Evolutionary conservation across 2,888 invertebrate genomes (phyloP), one percentile per base, ranked within the genome.

Genomic region (Drosophila prolongata): DNA sequence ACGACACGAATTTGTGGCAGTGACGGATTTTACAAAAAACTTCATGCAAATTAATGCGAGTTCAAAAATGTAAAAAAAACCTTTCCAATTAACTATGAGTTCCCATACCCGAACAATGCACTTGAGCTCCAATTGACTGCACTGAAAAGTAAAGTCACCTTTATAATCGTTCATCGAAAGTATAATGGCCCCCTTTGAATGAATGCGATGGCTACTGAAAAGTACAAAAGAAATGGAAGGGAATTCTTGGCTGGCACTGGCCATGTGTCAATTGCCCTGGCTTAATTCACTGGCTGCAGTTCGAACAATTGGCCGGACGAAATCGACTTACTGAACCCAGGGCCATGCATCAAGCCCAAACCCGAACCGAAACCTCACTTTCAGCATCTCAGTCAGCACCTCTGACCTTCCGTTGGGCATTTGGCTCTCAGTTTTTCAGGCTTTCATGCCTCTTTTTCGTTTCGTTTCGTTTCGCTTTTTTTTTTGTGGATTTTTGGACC

Each of bases 291-390:
- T 69, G 24, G 27, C 57, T 30, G 58, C 52, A 47, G 73, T 16
- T 40, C 27, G 46, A 67, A 61, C 64, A 68, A 73, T 68, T 53
- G 69, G 47, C 67, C 38, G n/a, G n/a, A 27, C 42, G 38, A 65
- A 71, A 57, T 74, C 57, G 67, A 72, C 75, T 72, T 66, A 50
- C 67, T 66, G 60, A 72, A 83, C 83, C 69, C 59, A 53, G 37
- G 46, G 46, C 74, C 56, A 66, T 71, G 74, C 38, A 71, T 74
- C 66, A 69, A 24, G 16, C 27, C 24, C 11, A 11, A 24, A 6
- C 35, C 11, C 16, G 35, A 35, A 8, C 30, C 8, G 30, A 30
- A 30, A 30, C 8, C 8, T 34, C 64, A 49, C 58, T 47, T 62
- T 47, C 64, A 47, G 62, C 64, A 35, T 65, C 43, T 43, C 64